These are phyloP conservation scores for Chesias legatella DNA, from an alignment of 2,888 invertebrate genomes.

Conservation along the genomic window DNA sequence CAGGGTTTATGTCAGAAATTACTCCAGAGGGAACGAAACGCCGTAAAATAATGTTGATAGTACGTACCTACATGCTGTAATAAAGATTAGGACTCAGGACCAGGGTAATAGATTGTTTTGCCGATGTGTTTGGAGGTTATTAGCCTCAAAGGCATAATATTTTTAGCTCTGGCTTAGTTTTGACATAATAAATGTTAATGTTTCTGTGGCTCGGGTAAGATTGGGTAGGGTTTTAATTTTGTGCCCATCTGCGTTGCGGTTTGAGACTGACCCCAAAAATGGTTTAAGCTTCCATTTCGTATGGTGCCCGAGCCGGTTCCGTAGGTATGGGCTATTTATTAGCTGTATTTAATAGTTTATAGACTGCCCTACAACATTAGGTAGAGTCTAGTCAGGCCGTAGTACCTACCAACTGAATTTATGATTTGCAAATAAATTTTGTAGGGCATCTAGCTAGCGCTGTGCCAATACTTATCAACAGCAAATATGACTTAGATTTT, in stretches of 20 bases:
- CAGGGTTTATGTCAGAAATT: slow-evolving; percentile 56
- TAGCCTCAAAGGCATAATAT: slow-evolving; percentile 43
- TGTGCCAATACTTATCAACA: too few species aligned
- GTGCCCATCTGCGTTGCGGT: slow-evolving; percentile 24
- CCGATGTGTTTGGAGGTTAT: slow-evolving; percentile 34
- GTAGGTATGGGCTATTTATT: slow-evolving; percentile 1
- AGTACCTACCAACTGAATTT: too few species aligned
- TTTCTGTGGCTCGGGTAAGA: slow-evolving; percentile 11
- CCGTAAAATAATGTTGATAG: slow-evolving; percentile 55
- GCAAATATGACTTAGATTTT: too few species aligned
- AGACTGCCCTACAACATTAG: too few species aligned
- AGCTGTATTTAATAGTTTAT: too few species aligned
- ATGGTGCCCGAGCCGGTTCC: slow-evolving; percentile 7
- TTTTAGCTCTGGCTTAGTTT: slow-evolving; percentile 28
- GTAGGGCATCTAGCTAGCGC: too few species aligned
- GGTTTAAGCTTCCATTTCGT: slow-evolving; percentile 4
- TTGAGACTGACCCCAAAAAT: slow-evolving; percentile 10
- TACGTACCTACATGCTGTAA: slow-evolving; percentile 44
- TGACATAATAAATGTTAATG: neutral
- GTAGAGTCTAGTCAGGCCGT: too few species aligned
- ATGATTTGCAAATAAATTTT: too few species aligned
- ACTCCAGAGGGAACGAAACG: slow-evolving; percentile 49
- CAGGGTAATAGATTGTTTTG: slow-evolving; percentile 43
- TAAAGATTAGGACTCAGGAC: slow-evolving; percentile 48
- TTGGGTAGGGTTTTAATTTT: slow-evolving; percentile 26